Evolutionary conservation across 2,888 invertebrate species (phyloP), one percentile per base, ranked within the genome.

Genomic region (Drosophila fulvimacula): DNA sequence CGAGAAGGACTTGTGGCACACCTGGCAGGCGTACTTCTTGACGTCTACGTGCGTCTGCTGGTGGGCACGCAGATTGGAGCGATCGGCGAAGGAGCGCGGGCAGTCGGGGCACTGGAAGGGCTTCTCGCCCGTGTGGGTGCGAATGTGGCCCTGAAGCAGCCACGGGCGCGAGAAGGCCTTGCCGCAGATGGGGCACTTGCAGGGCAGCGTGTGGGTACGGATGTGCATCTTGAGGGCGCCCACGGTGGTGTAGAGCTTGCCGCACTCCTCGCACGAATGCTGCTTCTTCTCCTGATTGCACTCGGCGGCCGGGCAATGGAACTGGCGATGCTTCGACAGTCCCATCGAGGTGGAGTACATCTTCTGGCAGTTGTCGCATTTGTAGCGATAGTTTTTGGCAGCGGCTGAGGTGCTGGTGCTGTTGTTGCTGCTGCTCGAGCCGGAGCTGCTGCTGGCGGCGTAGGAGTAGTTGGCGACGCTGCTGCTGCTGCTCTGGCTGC

Each of bases 341-440:
- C 98, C 99, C 53, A 98, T 98, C 90, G 97, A 97, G 0, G 99
- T 99, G 0, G 98, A 98, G 93, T 99, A 99, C 73, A 97, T 97
- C 92, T 98, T 98, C 55, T 96, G 96, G 92, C 98, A 99, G 90
- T 97, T 96, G 0, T 96, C 96, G 91, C 98, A 99, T 91, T 97
- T 97, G 92, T 97, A 98, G 55, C 98, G 95, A 56, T 89, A 91
- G 60, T 76, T 89, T 58, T 91, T 91, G 46, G 69, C 60, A 63
- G 64, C 66, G 4, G 52, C 11, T 5, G 69, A 38, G 15, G 21
- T 41, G 51, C 9, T 51, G 46, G n/a, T 6, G 30, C 5, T 15
- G 51, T n/a, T 38, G 57, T 13, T 34, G 60, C 24, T 53, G 44
- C 48, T 53, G 39, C 46, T 59, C 17, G 63, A 34, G 41, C 52